Base-by-base conservation (phyloP, 2,888 invertebrate genomes). In the Campopleginae sp. region DNA sequence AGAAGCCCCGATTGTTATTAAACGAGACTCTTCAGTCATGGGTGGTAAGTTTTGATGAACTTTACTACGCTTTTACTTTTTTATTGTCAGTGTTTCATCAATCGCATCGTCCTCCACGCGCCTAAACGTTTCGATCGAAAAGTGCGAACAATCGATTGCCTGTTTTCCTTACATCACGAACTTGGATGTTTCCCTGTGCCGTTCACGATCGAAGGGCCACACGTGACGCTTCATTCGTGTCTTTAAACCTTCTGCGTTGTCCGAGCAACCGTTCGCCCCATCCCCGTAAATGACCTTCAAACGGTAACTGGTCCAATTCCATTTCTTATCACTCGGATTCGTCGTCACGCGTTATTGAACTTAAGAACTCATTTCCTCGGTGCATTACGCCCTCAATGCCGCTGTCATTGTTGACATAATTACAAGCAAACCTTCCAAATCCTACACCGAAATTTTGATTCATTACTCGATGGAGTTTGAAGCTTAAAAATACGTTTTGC, bases 231-330 rank as follows among this genome's bases (percentile, higher is more conserved):
- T 46, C 63, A 38, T 75, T 1, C 10, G n/a, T 65, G 48, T 71
- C 44, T 46, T 27, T 8, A 8, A 19, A 17, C 46, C 54, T 58
- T 44, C 14, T n/a, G 58, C 19, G 79, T 75, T 19, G 87, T 75
- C 87, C 87, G 87, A 86, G 88, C 88, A 89, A 89, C 91, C 90
- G 89, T 87, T 91, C 90, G 90, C 90, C 90, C 12, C 91, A n/a
- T n/a, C 89, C 89, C 31, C 51, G 23, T 61, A 58, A 90, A 91
- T 92, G 92, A 93, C 93, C 93, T 93, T 92, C 91, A 90, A 88
- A 86, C 71, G 48, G 71, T 86, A 87, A 84, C 87, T 58, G 58
- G 27, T 58, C 27, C 27, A 78, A 85, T 82, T 88, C 84, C 82
- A 74, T 80, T 68, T 76, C 82, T 33, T 54, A 31, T 38, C 19